These are phyloP conservation scores for Galerucella nymphaeae DNA, from an alignment of 2,888 invertebrate genomes.

Conservation along the genomic window DNA sequence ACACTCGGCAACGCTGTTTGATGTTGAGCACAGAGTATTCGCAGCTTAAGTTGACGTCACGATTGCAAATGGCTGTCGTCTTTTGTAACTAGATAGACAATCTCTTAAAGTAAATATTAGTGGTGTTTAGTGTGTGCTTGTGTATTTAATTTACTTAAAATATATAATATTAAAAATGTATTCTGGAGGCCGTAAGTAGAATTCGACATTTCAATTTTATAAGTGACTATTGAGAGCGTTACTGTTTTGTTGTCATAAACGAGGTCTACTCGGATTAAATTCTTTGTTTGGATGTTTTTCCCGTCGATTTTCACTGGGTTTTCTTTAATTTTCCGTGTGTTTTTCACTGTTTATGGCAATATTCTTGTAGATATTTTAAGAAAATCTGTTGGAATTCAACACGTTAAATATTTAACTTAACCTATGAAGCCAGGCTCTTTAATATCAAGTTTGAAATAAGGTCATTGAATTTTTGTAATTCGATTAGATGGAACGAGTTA, in stretches of 20 bases:
- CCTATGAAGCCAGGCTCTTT: slow-evolving; percentile 42
- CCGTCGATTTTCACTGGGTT: slow-evolving; percentile 22
- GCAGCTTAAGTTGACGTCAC: slow-evolving; percentile 58
- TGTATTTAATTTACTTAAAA: slow-evolving; percentile 59
- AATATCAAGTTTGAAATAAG: slow-evolving; percentile 48
- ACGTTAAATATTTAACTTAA: slow-evolving; percentile 34
- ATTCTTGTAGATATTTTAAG: neutral
- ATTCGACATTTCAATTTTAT: slow-evolving; percentile 17
- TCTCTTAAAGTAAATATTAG: slow-evolving; percentile 56
- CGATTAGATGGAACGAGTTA: slow-evolving; percentile 20
- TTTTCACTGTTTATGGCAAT: neutral
- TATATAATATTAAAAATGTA: slow-evolving; percentile 57
- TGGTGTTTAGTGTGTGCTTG: slow-evolving; percentile 63
- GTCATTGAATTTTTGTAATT: slow-evolving; percentile 53
- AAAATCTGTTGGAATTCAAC: neutral
- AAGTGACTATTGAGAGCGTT: slow-evolving; percentile 29
- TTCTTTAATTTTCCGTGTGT: slow-evolving; percentile 18
- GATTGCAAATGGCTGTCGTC: slow-evolving; percentile 66
- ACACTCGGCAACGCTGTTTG: slow-evolving; percentile 12
- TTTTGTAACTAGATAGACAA: slow-evolving; percentile 60
- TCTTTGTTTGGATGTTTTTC: slow-evolving; percentile 45
- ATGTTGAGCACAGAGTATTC: neutral
- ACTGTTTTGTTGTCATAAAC: slow-evolving; percentile 46
- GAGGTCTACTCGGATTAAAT: slow-evolving; percentile 42
- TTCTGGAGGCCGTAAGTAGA: slow-evolving; percentile 63